Conservation (phyloP, 2,888 invertebrate species). For the Altica lythri region DNA sequence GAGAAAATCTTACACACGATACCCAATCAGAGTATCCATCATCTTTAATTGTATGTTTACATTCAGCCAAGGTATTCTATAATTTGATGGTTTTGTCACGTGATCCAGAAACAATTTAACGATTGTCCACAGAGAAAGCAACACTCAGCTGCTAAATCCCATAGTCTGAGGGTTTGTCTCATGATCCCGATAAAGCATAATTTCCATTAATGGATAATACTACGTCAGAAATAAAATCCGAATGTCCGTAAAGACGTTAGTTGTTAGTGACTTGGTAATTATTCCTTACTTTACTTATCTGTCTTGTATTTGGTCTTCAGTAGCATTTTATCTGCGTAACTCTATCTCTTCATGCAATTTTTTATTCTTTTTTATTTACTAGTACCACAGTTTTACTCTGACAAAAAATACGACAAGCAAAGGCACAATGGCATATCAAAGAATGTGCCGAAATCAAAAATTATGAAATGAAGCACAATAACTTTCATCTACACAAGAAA, state of each 20-base stretch:
- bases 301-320: too few species aligned
- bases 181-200: constrained; percentile 98
- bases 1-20: constrained; percentile 97
- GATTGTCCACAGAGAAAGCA: constrained; percentile 99
- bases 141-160: constrained; percentile 99
- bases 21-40: constrained; percentile 97
- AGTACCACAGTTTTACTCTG: too few species aligned
- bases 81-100: constrained; percentile 98
- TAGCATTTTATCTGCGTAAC: too few species aligned
- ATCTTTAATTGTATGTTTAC: constrained; percentile 98
- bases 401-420: too few species aligned
- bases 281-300: too few species aligned
- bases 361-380: too few species aligned
- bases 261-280: too few species aligned
- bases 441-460: too few species aligned
- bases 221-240: constrained; percentile 98
- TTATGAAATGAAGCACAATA: too few species aligned
- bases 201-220: constrained; percentile 99
- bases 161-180: constrained; percentile 99
- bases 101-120: constrained; percentile 99
- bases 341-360: too few species aligned
- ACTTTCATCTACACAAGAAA: too few species aligned
- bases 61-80: constrained; percentile 99
- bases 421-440: too few species aligned
- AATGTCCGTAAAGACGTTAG: constrained; percentile 95